Percentiles rank a stretch among this genome's conserved stretches.
Evolutionary conservation across 2,113 vertebrate species (phyloP).

Genomic region (Neogale vison): DNA sequence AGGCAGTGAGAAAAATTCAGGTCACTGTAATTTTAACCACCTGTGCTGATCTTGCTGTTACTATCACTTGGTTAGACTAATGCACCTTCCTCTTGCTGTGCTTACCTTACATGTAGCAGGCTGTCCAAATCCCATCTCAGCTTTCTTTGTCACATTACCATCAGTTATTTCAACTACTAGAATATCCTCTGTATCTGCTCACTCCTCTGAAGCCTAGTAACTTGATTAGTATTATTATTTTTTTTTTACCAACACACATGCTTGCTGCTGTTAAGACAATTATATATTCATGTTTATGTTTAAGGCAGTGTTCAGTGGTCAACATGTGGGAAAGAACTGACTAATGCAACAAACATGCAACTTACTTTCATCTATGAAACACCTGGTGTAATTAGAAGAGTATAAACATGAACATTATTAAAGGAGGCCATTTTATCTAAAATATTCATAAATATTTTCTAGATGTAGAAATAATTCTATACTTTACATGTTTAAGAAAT

Average conservation of each 20-base stretch:
- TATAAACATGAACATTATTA: neutral
- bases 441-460: neutral
- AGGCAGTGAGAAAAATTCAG: neutral
- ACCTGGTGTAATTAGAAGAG: neutral
- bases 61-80: neutral
- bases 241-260: neutral
- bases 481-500: neutral
- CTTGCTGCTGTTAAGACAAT: neutral
- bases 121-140: neutral
- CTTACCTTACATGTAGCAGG: neutral
- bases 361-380: neutral
- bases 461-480: neutral
- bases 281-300: neutral
- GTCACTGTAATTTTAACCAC: neutral
- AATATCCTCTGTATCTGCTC: neutral
- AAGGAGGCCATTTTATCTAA: neutral
- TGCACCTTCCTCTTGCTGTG: neutral
- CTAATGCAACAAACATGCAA: neutral
- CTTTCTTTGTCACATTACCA: neutral
- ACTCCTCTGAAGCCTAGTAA: neutral
- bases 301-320: neutral
- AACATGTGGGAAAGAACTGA: neutral
- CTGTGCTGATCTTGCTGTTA: neutral
- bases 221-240: neutral
- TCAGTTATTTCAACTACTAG: neutral